Conservation (phyloP, 2,888 invertebrate genomes). For the Pherbina coryleti region DNA sequence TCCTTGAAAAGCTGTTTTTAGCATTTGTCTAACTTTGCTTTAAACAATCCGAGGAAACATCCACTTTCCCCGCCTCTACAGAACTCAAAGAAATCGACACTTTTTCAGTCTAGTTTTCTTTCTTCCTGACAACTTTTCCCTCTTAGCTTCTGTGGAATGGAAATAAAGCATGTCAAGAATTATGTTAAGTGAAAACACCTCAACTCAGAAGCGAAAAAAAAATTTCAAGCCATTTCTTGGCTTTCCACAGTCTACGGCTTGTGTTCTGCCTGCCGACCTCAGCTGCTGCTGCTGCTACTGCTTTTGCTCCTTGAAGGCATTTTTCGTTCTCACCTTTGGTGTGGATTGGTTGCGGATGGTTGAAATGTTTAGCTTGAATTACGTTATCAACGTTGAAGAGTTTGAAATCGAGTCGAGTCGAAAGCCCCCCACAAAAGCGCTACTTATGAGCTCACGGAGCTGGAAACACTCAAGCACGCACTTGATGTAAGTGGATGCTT, state of each 20-base stretch:
- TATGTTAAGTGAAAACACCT: constrained; percentile 44
- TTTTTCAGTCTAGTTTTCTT: background rate
- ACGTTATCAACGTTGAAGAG: constrained; percentile 28
- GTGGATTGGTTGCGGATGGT: constrained; percentile 18
- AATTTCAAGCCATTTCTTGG: constrained; percentile 40
- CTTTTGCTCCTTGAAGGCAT: background rate
- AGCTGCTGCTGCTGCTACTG: background rate
- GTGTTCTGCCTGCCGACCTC: background rate
- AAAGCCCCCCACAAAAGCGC: constrained; percentile 43
- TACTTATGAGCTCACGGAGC: constrained; percentile 42
- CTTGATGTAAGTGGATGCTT: constrained; percentile 9
- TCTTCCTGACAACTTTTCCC: background rate
- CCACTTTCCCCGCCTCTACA: background rate
- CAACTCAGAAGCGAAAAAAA: constrained; percentile 17
- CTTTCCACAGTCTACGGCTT: background rate
- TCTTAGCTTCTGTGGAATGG: background rate
- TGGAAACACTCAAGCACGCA: constrained; percentile 42
- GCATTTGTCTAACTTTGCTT: background rate
- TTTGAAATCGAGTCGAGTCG: constrained; percentile 23
- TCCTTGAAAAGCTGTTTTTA: too few species aligned
- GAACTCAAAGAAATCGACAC: constrained; percentile 1
- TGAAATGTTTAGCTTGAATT: constrained; percentile 22
- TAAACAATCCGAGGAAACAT: background rate
- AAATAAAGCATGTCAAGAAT: constrained; percentile 43
- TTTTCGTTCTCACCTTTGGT: constrained; percentile 27